phyloP scores from a whole-genome alignment of 1,140 invertebrate genomes.

The Fopius arisanus region DNA sequence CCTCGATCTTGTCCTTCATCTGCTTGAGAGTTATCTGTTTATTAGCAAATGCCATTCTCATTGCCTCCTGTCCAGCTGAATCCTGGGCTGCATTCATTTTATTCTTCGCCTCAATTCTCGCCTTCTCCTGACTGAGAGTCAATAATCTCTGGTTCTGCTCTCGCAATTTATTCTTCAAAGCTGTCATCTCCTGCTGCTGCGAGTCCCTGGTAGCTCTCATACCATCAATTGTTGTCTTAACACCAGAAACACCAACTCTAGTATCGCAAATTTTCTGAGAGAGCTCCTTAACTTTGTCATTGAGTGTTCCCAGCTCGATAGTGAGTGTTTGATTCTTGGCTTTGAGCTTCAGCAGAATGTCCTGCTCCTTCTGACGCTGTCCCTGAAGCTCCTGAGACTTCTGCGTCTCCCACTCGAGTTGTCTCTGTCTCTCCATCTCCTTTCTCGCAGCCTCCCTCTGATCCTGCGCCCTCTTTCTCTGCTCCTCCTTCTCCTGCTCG shows the following conservation, averaged over 20 bases:
- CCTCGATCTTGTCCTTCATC: slow-evolving; percentile 77
- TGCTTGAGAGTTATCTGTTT: slow-evolving; percentile 88
- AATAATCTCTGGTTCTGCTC: slow-evolving; percentile 85
- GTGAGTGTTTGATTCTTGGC: slow-evolving; percentile 87
- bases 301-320: slow-evolving; percentile 81
- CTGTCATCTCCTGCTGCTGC: slow-evolving; percentile 88
- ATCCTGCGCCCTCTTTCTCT: slow-evolving; percentile 75
- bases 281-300: slow-evolving; percentile 86
- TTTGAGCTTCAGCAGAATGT: slow-evolving; percentile 88
- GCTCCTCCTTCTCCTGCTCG: slow-evolving; percentile 76
- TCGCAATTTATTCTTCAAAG: slow-evolving; percentile 83
- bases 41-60: slow-evolving; percentile 77
- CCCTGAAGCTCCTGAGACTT: slow-evolving; percentile 85
- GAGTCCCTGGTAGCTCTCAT: slow-evolving; percentile 92
- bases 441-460: slow-evolving; percentile 82
- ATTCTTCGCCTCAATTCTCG: slow-evolving; percentile 80
- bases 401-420: slow-evolving; percentile 96
- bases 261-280: slow-evolving; percentile 89
- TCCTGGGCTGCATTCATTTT: slow-evolving; percentile 67
- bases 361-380: slow-evolving; percentile 87
- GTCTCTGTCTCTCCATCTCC: slow-evolving; percentile 94
- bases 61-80: slow-evolving; percentile 67
- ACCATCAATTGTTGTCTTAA: slow-evolving; percentile 95
- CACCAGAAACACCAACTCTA: slow-evolving; percentile 85
- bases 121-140: slow-evolving; percentile 83